Base-by-base conservation (phyloP, 2,113 vertebrate genomes). In the Pandion haliaetus region DNA sequence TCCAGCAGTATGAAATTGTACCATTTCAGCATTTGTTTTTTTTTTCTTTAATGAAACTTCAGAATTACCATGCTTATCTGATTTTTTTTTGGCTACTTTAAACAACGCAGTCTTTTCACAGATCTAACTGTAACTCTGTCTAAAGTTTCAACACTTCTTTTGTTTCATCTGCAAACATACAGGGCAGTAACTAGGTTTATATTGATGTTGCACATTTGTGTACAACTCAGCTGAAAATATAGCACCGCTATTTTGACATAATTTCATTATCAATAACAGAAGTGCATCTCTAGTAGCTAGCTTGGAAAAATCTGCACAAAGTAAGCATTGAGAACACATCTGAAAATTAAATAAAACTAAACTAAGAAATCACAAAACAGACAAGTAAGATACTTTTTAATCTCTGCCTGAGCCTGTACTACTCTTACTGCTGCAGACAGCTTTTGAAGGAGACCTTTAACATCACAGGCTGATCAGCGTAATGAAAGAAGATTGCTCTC, bases 401-500 rank as follows among this genome's bases (percentile, higher is more conserved):
- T 82, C 45, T 77, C 58, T 55, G 17, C 45, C 86, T 86, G 23
- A 76, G 86, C 20, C 73, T 79, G 31, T 55, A 59, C 23, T 69
- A 47, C 25, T 69, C 44, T 65, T 76, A 93, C 10, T 83, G 49
- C 58, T 66, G 32, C 45, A 82, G 36, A 83, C 9, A 85, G 73
- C 54, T 80, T 92, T 61, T 85, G 77, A 88, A 91, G 52, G 77
- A 87, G 78, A 93, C 70, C 52, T 91, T 84, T 71, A 95, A 49
- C 54, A 94, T 79, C 77, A 85, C 61, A 80, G 9, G 7, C 70
- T 80, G 83, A 93, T 95, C 58, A 96, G 58, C 0, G 25, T 61
- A 94, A 91, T 82, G 84, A 93, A 91, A 94, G 84, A 94, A 80
- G 93, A 93, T 79, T 84, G 78, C 77, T 87, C 66, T 71, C 38